Evolutionary conservation across 1,140 invertebrate species (phyloP).

Genomic region (Drosophila sp.): DNA sequence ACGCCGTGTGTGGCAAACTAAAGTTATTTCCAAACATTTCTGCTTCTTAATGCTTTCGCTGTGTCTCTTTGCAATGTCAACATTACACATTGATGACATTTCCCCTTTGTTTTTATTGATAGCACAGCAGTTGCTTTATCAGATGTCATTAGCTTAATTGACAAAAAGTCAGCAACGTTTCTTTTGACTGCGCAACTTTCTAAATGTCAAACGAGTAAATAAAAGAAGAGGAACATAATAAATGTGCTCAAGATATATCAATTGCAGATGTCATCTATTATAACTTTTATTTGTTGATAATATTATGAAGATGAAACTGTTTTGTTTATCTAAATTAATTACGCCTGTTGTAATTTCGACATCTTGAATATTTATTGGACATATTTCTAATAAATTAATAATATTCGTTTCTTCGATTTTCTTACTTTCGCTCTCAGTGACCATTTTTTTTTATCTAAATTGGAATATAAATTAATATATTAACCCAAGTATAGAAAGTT

Average conservation of each 20-base stretch:
- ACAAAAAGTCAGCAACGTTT: conserved; percentile 30
- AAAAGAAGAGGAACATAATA: conserved; percentile 5
- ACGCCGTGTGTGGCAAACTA: conserved; percentile 51
- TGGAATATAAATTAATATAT: no score
- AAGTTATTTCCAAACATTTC: conserved; percentile 18
- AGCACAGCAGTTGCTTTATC: conserved; percentile 20
- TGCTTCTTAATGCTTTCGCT: neutral
- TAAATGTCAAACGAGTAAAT: conserved; percentile 25
- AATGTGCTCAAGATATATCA: conserved; percentile 11
- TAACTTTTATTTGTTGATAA: no score
- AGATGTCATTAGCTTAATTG: conserved; percentile 50
- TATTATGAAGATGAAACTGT: no score
- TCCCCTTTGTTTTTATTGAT: conserved; percentile 38
- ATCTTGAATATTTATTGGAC: no score
- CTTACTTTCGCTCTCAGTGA: no score
- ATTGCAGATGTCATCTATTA: conserved; percentile 7
- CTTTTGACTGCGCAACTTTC: conserved; percentile 2
- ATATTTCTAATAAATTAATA: no score
- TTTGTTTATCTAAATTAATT: no score
- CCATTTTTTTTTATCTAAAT: no score
- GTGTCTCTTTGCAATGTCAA: conserved; percentile 10
- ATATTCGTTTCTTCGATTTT: no score
- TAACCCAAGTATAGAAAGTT: no score
- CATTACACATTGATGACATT: conserved; percentile 37
- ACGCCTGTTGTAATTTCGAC: no score